Conservation (phyloP, 2,797 vertebrate genomes). For the Lepilemur septentrionalis region DNA sequence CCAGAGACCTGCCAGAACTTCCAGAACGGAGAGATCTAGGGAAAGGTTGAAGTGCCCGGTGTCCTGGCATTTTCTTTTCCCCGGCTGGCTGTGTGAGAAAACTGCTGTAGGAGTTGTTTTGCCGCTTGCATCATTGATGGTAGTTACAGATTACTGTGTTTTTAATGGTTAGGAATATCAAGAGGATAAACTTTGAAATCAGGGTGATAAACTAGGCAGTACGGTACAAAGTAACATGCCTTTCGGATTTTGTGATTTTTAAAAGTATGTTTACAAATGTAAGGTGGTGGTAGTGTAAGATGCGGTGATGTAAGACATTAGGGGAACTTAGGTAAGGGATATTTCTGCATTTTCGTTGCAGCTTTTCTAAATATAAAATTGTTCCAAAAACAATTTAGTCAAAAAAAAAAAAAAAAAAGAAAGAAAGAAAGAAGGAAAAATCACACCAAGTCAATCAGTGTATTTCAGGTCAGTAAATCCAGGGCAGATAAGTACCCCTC, state of each 20-base stretch:
- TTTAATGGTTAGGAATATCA: neutral
- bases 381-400: neutral
- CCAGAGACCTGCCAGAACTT: neutral
- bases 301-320: neutral
- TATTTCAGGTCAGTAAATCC: neutral
- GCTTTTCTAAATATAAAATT: neutral
- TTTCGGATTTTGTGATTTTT: neutral
- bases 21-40: neutral
- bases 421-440: neutral
- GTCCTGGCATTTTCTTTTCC: neutral
- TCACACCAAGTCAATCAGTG: neutral
- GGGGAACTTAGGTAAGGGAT: neutral
- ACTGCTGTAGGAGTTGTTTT: conserved; percentile 6
- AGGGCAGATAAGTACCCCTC: neutral
- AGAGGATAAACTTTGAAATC: neutral
- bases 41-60: neutral
- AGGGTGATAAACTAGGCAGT: neutral
- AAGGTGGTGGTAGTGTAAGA: neutral
- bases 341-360: neutral
- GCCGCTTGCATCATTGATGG: conserved; percentile 50
- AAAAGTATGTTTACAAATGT: neutral
- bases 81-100: neutral
- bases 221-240: neutral
- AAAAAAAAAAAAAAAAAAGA: neutral
- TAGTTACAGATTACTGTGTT: conserved; percentile 59